Evolutionary conservation across 2,113 vertebrate genomes (phyloP), one percentile per base, ranked within the genome.

Genomic region (Pongo pygmaeus): DNA sequence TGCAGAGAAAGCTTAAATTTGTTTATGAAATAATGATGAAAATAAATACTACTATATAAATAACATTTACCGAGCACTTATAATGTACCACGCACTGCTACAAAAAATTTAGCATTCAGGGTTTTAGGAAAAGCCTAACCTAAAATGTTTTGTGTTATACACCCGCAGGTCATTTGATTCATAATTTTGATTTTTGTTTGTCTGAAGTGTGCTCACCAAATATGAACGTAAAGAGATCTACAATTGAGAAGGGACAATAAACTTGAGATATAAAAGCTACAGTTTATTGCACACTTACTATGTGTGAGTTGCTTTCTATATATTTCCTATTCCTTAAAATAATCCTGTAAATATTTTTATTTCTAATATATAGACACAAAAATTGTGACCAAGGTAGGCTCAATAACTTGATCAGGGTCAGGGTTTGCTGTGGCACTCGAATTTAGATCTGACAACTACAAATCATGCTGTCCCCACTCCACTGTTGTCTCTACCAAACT

Each of bases 121-220:
- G 16, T 14, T 40, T 74, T 48, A 12, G 16, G 46, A 14, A 90
- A 87, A 38, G 69, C 8, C 64, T 92, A 85, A 85, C 6, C 40
- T 52, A 64, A 92, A 89, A 77, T 52, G 6, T 16, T 79, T 14
- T 93, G 9, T n/a, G 57, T 85, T 83, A 69, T 50, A 27, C 8
- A 79, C 14, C 30, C 23, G 30, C 14, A 72, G n/a, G 13, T 61
- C 61, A 84, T n/a, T 32, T 69, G 22, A 43, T 27, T 8, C 32
- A 67, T 57, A 32, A 86, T 67, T 93, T 89, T 46, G 16, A 61
- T 43, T 95, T 97, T 92, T 89, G 32, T 86, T 86, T 79, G 38
- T 38, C 83, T 86, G 11, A 86, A 84, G 30, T 85, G 25, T 35
- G 13, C 30, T 55, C 48, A 74, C 22, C 52, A 59, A 25, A 78